Percentiles rank a stretch among this genome's conserved stretches.
Evolutionary conservation across 2,113 vertebrate genomes (phyloP).

Genomic region (Lanius ludovicianus): DNA sequence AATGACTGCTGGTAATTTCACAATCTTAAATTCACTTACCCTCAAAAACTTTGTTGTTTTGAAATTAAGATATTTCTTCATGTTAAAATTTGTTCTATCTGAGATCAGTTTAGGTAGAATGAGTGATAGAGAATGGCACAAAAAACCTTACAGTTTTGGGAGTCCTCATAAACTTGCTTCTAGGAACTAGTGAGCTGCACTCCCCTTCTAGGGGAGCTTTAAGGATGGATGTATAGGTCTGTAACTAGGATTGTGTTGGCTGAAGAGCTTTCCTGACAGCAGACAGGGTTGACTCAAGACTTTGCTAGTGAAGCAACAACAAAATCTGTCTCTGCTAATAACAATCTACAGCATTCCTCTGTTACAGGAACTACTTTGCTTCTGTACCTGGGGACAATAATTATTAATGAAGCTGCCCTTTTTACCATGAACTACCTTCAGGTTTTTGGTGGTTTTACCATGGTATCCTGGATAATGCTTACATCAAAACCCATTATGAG

Average conservation of each 20-base stretch:
- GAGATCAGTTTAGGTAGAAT: neutral
- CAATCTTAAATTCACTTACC: neutral
- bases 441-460: neutral
- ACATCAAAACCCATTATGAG: neutral
- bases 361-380: neutral
- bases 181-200: neutral
- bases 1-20: neutral
- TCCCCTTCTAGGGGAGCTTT: fast-evolving
- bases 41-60: fast-evolving
- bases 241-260: neutral
- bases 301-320: neutral
- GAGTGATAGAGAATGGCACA: neutral
- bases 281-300: neutral
- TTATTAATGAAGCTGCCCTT: neutral
- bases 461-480: neutral
- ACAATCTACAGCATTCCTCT: neutral
- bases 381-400: neutral
- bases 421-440: neutral
- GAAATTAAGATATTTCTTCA: neutral
- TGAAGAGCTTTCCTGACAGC: neutral
- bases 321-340: neutral
- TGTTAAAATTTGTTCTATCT: neutral
- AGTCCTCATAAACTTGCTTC: neutral
- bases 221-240: neutral
- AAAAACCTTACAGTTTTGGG: neutral